phyloP scores from a whole-genome alignment of 2,888 invertebrate species.

The Rhaphigaster nebulosa region DNA sequence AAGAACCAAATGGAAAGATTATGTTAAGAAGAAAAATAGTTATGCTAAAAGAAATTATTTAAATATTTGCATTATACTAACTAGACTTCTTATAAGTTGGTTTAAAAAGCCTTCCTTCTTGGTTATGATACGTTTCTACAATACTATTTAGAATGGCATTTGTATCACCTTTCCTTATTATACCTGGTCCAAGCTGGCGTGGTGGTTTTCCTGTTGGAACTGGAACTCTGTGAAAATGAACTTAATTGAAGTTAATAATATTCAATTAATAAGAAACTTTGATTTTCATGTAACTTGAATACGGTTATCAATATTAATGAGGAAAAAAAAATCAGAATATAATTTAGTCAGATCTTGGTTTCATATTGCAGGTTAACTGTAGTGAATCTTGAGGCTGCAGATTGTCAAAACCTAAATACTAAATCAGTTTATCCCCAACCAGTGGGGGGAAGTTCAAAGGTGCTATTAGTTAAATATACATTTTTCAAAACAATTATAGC shows the following conservation, averaged over 20 bases:
- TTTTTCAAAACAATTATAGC: too few species aligned
- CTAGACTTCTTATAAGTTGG: constrained; percentile 69
- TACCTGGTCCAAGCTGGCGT: constrained; percentile 72
- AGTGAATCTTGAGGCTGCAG: too few species aligned
- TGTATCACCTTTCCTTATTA: constrained; percentile 77
- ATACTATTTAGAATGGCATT: constrained; percentile 80
- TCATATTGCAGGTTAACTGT: too few species aligned
- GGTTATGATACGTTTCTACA: constrained; percentile 76
- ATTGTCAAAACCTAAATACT: too few species aligned
- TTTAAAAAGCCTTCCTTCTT: constrained; percentile 66
- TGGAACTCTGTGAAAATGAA: constrained; percentile 34
- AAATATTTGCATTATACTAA: constrained; percentile 67
- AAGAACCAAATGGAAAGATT: not conserved
- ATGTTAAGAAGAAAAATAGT: not conserved
- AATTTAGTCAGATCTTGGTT: too few species aligned
- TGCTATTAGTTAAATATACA: too few species aligned
- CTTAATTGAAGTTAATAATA: not conserved
- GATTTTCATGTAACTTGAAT: not conserved
- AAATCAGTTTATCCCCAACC: too few species aligned
- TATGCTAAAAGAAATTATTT: not conserved
- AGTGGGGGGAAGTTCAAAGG: too few species aligned
- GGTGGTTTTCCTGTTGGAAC: constrained; percentile 37
- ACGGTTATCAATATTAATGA: too few species aligned
- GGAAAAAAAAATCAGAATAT: too few species aligned
- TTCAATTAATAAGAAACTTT: not conserved